Evolutionary conservation across 2,888 invertebrate species (phyloP).

Genomic region (Pristionchus entomophagus): DNA sequence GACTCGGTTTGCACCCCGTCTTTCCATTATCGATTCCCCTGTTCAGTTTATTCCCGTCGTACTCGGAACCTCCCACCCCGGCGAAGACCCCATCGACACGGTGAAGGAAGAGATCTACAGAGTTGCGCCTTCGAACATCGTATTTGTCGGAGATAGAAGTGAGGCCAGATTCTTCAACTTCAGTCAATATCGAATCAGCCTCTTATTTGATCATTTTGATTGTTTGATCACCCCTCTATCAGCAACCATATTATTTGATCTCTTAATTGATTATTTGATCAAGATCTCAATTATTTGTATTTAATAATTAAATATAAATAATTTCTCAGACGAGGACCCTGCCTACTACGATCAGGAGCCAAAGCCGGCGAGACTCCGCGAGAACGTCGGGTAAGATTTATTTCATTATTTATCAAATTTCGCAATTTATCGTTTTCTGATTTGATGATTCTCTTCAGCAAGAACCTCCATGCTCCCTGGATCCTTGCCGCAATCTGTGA

Average conservation of each 20-base stretch:
- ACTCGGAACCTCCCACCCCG: not conserved
- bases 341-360: conserved; percentile 17
- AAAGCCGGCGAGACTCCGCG: conserved; percentile 13
- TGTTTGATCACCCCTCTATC: too few species aligned
- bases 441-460: not conserved
- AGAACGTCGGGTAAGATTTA: conserved; percentile 21
- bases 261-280: too few species aligned
- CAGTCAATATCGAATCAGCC: too few species aligned
- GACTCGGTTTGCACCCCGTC: too few species aligned
- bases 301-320: too few species aligned
- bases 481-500: conserved; percentile 38
- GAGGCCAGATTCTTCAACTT: too few species aligned
- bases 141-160: not conserved
- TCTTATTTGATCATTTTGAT: too few species aligned
- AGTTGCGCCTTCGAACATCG: conserved; percentile 8
- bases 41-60: conserved; percentile 11
- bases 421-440: not conserved
- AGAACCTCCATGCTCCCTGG: conserved; percentile 43
- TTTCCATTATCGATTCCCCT: too few species aligned
- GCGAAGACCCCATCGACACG: not conserved
- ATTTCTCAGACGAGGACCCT: not conserved
- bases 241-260: too few species aligned
- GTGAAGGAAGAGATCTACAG: conserved; percentile 31
- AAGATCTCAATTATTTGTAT: too few species aligned
- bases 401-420: too few species aligned